Conservation (phyloP, 1,140 invertebrate species). For the Fragariocoptes setiger region DNA sequence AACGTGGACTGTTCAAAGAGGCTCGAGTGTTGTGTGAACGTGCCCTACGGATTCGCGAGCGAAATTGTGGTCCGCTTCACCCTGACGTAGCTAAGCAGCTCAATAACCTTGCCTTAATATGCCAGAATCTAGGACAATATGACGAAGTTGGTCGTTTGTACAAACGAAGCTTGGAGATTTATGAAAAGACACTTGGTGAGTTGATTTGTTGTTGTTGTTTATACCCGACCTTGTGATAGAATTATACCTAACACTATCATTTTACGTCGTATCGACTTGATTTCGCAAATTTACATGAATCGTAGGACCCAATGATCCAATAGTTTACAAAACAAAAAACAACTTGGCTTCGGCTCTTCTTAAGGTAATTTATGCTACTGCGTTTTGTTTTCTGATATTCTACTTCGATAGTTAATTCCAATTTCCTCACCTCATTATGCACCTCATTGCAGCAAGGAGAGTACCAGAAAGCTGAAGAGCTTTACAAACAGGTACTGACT, state of each 20-base stretch:
- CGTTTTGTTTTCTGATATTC: too few relatives aligned
- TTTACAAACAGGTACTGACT: constrained; percentile 85
- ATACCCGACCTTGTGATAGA: too few relatives aligned
- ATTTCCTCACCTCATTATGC: too few relatives aligned
- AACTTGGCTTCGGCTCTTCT: constrained; percentile 31
- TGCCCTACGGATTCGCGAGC: constrained; percentile 87
- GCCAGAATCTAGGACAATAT: constrained; percentile 59
- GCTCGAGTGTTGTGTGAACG: constrained; percentile 92
- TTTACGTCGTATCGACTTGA: too few relatives aligned
- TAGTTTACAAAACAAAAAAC: constrained; percentile 98
- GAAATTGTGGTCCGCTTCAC: constrained; percentile 78
- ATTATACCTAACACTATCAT: too few relatives aligned
- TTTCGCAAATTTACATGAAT: too few relatives aligned
- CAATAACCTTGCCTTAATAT: constrained; percentile 89
- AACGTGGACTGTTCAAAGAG: constrained; percentile 86
- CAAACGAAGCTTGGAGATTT: constrained; percentile 88
- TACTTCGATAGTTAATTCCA: too few relatives aligned
- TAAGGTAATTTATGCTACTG: too few relatives aligned
- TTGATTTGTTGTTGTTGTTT: too few relatives aligned
- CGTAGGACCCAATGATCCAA: constrained; percentile 92
- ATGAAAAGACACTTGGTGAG: constrained; percentile 75
- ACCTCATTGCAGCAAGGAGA: constrained; percentile 71
- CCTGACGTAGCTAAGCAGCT: constrained; percentile 98
- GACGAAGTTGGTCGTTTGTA: constrained; percentile 72
- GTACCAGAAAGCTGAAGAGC: constrained; percentile 85